These are phyloP conservation scores for Rissa tridactyla DNA, from an alignment of 2,113 vertebrate species.

Conservation along the genomic window DNA sequence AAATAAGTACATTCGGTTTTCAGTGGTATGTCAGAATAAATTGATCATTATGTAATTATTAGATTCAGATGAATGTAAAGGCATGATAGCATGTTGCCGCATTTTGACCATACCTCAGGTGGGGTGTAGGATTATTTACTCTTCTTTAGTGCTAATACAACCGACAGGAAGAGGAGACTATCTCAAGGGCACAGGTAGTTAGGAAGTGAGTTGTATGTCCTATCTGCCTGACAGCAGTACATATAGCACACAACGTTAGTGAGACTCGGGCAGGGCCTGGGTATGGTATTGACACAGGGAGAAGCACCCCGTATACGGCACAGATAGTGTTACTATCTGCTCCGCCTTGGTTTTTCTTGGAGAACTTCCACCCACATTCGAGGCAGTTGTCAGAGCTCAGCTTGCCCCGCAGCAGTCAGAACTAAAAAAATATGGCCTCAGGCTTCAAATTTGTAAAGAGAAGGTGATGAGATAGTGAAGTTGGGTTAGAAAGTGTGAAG, in stretches of 20 bases:
- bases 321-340: background rate
- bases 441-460: background rate
- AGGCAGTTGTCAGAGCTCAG: background rate
- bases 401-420: background rate
- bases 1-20: background rate
- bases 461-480: background rate
- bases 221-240: background rate
- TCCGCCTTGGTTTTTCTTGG: background rate
- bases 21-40: background rate
- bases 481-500: background rate
- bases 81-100: background rate
- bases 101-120: background rate
- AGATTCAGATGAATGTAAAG: background rate
- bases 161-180: background rate
- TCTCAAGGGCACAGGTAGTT: background rate
- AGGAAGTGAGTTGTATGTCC: background rate
- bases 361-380: background rate
- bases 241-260: accelerated
- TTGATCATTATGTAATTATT: background rate
- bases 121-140: background rate
- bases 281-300: background rate
- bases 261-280: background rate
- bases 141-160: background rate
- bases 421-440: background rate
- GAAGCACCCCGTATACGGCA: background rate